Evolutionary conservation across 1,140 invertebrate genomes (phyloP).

Genomic region (Drosophila hydei): DNA sequence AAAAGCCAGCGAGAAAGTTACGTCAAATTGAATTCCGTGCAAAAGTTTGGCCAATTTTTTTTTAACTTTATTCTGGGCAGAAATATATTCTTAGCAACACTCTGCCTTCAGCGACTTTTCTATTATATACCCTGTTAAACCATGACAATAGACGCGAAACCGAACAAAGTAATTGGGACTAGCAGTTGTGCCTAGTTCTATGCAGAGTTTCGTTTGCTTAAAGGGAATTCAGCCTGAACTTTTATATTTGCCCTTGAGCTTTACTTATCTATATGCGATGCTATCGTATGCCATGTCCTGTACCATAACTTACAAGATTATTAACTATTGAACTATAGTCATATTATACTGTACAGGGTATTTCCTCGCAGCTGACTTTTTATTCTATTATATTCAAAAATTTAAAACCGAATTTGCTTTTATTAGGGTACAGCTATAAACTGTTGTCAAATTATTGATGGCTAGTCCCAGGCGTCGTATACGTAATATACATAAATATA

Average conservation of each 20-base stretch:
- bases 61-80: constrained; percentile 13
- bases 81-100: constrained; percentile 15
- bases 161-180: not conserved
- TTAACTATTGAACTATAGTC: too few relatives aligned
- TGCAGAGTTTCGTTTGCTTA: too few relatives aligned
- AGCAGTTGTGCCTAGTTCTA: not conserved
- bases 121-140: constrained; percentile 14
- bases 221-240: too few relatives aligned
- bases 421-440: constrained; percentile 34
- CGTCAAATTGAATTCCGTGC: constrained; percentile 71
- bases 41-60: constrained; percentile 49
- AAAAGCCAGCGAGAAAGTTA: constrained; percentile 58
- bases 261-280: too few relatives aligned
- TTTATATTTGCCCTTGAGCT: too few relatives aligned
- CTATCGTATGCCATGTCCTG: too few relatives aligned
- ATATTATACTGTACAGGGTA: too few relatives aligned
- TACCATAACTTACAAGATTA: too few relatives aligned
- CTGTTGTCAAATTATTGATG: constrained; percentile 65
- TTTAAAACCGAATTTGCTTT: constrained; percentile 29
- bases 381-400: not conserved
- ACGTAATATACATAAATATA: constrained; percentile 42
- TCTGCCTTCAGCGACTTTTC: not conserved
- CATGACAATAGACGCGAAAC: not conserved
- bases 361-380: too few relatives aligned
- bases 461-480: constrained; percentile 68